Conservation (phyloP, 2,888 invertebrate genomes). For the Hecatera dysodea region DNA sequence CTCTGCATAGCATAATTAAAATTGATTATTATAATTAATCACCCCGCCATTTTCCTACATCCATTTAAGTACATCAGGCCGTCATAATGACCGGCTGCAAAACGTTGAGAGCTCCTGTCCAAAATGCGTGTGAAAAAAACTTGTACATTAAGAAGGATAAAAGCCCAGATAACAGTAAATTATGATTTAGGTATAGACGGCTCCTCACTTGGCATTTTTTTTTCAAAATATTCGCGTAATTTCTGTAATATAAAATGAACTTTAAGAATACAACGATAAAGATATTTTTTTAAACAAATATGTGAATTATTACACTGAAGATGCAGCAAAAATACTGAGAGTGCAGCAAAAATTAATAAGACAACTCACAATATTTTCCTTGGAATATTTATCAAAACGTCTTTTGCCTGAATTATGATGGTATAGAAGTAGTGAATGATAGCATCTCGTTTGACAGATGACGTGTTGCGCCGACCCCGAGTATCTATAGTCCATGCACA, state of each 20-base stretch:
- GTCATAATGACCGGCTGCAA: constrained; percentile 16
- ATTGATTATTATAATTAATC: constrained; percentile 32
- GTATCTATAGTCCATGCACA: no score
- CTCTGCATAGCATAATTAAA: background rate
- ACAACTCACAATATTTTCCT: background rate
- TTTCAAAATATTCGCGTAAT: no score
- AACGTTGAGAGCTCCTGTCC: constrained; percentile 31
- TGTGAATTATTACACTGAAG: constrained; percentile 35
- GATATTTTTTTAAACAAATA: no score
- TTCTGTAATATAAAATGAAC: no score
- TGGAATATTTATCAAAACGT: background rate
- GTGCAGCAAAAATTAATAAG: background rate
- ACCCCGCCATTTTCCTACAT: constrained; percentile 8
- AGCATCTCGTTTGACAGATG: background rate
- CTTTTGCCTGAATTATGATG: background rate
- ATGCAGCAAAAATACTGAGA: constrained; percentile 27
- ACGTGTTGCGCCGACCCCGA: no score
- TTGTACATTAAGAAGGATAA: constrained; percentile 49
- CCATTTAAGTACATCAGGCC: constrained; percentile 6
- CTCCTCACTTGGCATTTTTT: no score
- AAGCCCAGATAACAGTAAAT: constrained; percentile 32
- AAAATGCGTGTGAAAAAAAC: constrained; percentile 40
- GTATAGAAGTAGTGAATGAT: background rate
- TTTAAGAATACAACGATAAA: no score
- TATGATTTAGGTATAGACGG: no score